Conservation (phyloP, 2,113 vertebrate species). For the Todiramphus chloris region DNA sequence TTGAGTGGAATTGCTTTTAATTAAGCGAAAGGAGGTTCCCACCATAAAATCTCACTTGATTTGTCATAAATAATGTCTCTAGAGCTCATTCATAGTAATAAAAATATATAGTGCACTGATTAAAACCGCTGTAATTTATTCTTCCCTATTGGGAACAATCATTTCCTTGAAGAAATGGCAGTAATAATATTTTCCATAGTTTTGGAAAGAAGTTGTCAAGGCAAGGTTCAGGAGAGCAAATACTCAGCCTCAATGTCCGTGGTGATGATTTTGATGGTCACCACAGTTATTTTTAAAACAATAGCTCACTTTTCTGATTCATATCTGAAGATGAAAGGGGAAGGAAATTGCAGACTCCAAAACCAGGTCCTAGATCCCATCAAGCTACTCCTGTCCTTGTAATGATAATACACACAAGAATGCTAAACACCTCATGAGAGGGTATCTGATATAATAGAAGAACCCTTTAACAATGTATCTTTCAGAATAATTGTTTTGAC, state of each 20-base stretch:
- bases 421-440: not conserved
- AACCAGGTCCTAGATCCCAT: not conserved
- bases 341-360: not conserved
- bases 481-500: not conserved
- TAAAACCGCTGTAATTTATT: not conserved
- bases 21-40: not conserved
- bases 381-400: not conserved
- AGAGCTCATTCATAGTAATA: not conserved
- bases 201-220: not conserved
- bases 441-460: not conserved
- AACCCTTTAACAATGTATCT: not conserved
- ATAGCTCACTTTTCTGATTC: not conserved
- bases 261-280: not conserved
- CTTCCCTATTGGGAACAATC: not conserved
- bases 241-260: not conserved
- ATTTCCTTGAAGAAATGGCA: not conserved
- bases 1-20: not conserved
- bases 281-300: not conserved
- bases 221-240: not conserved
- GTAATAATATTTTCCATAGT: not conserved
- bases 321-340: not conserved
- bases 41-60: conserved; percentile 5
- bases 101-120: not conserved
- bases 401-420: not conserved
- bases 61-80: conserved; percentile 3